phyloP scores from a whole-genome alignment of 2,797 vertebrate species.

The Cyclura pinguis region DNA sequence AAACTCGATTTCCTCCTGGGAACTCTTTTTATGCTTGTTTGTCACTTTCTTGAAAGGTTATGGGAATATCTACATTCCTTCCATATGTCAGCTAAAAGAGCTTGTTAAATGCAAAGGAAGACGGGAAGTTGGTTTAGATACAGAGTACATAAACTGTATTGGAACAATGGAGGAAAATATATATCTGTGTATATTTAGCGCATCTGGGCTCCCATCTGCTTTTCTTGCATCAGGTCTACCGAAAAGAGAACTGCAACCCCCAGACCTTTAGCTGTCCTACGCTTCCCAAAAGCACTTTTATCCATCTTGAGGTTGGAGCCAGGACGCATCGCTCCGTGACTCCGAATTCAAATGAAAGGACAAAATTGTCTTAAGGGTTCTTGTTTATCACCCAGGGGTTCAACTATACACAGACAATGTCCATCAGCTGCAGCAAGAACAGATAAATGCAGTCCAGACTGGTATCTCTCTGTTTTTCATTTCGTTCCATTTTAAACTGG shows the following conservation, averaged over 20 bases:
- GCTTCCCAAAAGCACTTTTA: background rate
- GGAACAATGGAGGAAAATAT: background rate
- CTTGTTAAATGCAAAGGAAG: background rate
- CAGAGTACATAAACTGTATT: background rate
- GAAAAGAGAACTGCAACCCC: background rate
- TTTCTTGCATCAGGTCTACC: background rate
- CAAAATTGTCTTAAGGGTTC: background rate
- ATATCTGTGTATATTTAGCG: background rate
- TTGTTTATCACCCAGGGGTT: background rate
- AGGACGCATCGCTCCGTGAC: background rate
- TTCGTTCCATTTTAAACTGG: background rate
- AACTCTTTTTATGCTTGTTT: slow-evolving; percentile 48
- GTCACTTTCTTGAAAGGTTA: slow-evolving; percentile 61
- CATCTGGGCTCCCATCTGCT: background rate
- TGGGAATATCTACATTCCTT: slow-evolving; percentile 30
- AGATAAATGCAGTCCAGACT: background rate
- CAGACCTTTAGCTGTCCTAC: background rate
- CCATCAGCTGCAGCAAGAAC: background rate
- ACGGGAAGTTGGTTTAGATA: background rate
- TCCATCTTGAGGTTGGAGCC: background rate
- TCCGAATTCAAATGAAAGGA: background rate
- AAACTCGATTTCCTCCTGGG: slow-evolving; percentile 32
- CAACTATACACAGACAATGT: background rate
- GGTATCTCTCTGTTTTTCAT: too few species aligned
- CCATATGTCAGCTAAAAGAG: slow-evolving; percentile 38